Conservation (phyloP, 23 tunicate genomes). For the Phallusia fumigata region DNA sequence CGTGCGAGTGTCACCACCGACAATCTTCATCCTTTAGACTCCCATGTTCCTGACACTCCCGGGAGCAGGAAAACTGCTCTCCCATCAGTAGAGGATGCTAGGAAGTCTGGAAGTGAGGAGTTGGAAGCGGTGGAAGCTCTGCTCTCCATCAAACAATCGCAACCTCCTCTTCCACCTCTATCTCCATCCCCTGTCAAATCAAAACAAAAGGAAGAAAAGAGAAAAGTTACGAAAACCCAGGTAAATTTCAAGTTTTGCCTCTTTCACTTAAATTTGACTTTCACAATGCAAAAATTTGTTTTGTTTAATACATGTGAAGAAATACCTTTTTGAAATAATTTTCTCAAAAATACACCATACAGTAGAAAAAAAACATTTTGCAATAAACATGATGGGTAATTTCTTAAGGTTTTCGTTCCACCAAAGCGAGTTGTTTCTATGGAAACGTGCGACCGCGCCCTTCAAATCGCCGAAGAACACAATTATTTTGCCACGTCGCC, state of each 20-base stretch:
- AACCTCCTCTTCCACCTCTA: conserved; percentile 53
- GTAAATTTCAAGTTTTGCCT: too few species aligned
- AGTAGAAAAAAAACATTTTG: too few species aligned
- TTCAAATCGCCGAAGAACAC: conserved; percentile 77
- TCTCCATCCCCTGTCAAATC: conserved; percentile 26
- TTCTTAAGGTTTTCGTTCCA: not conserved
- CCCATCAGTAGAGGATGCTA: conserved; percentile 17
- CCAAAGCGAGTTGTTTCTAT: not conserved
- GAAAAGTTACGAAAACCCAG: not conserved
- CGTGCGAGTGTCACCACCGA: conserved; percentile 15
- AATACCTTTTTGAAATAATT: too few species aligned
- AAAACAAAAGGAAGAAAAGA: not conserved
- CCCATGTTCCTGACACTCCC: not conserved
- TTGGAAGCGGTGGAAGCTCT: conserved; percentile 79
- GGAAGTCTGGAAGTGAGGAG: conserved; percentile 51
- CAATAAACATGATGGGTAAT: too few species aligned
- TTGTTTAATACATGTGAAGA: too few species aligned
- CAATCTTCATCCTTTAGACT: not conserved
- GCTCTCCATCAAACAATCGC: conserved; percentile 63
- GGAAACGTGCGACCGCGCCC: conserved; percentile 33
- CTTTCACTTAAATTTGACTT: too few species aligned
- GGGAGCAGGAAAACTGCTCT: conserved; percentile 2
- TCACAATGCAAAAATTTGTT: too few species aligned
- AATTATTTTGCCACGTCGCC: conserved; percentile 66
- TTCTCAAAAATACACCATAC: too few species aligned